Conservation (phyloP, 2,888 invertebrate species). For the Yponomeuta sedellus region DNA sequence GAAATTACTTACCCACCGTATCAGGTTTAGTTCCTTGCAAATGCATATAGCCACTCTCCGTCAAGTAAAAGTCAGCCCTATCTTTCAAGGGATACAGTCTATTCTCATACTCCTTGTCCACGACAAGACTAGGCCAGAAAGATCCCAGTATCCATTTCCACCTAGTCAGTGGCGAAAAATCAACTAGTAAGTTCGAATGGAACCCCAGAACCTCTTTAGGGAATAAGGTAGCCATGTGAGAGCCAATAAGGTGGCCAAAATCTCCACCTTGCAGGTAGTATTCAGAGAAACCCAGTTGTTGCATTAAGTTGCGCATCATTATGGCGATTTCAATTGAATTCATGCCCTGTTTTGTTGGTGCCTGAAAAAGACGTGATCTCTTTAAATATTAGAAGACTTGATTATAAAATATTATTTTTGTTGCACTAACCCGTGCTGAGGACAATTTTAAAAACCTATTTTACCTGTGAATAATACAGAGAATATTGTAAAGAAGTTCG, state of each 20-base stretch:
- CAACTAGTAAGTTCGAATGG: constrained; percentile 80
- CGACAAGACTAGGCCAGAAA: constrained; percentile 66
- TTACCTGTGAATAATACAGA: too few species aligned
- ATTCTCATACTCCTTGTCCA: constrained; percentile 57
- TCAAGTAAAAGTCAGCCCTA: constrained; percentile 43
- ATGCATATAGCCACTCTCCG: constrained; percentile 80
- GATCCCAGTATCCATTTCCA: constrained; percentile 59
- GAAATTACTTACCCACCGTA: constrained; percentile 78
- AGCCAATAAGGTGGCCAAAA: constrained; percentile 81
- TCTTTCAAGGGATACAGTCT: constrained; percentile 70
- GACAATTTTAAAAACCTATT: too few species aligned
- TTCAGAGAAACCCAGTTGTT: constrained; percentile 77
- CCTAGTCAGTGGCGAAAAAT: constrained; percentile 35
- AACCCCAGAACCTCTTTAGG: constrained; percentile 75
- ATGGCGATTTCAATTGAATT: constrained; percentile 74
- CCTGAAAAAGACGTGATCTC: constrained; percentile 40
- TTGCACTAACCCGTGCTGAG: too few species aligned
- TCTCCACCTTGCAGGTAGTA: constrained; percentile 87
- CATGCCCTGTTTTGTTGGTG: constrained; percentile 75
- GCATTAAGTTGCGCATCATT: constrained; percentile 83
- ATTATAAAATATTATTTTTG: too few species aligned
- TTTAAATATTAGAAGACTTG: too few species aligned
- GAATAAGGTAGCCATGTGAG: constrained; percentile 78
- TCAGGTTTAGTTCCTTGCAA: constrained; percentile 90
- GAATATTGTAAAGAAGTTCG: too few species aligned